Base-by-base conservation (phyloP, 2,888 invertebrate genomes). In the Erebia aethiops region DNA sequence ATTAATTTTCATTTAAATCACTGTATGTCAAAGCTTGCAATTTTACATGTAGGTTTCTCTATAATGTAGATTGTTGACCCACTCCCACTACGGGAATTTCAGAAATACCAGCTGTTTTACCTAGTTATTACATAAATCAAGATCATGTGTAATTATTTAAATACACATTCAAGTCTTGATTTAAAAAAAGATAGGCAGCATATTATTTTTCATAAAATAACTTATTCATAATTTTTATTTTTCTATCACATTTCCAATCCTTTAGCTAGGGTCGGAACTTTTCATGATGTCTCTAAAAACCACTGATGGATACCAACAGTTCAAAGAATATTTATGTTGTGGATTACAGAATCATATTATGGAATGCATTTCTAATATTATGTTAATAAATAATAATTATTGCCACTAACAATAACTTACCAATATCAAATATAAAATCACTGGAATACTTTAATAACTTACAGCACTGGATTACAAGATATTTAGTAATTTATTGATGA, bases 321-420 rank as follows among this genome's bases (percentile, higher is more conserved):
- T 14, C n/a, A 41, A n/a, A 10, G 83, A 82, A 83, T 78, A 76
- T 74, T 76, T 69, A 77, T 76, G 70, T 78, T 78, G 77, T 77
- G 73, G 77, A 81, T 84, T 81, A 82, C 82, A 80, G 16, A 74
- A 85, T 84, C 81, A 84, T 78, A 82, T 87, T 78, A 82, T 88
- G 91, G 89, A 91, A 91, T 90, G 90, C 85, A 87, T 80, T 76
- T 81, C 80, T 81, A 77, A 76, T 76, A 76, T 52, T 35, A 64
- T 10, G 54, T 16, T 54, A 11, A 54, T 54, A 54, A 54, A 54
- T 54, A 49, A n/a, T 51, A 41, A 54, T 26, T 75, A 72, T 74
- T 74, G 75, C 77, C 69, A 70, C 71, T 71, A 72, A 69, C 49
- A 62, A 71, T 78, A 81, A 84, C 83, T 84, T 79, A 81, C 85